Evolutionary conservation across 2,888 invertebrate genomes (phyloP).

Genomic region (Protophormia terraenovae): DNA sequence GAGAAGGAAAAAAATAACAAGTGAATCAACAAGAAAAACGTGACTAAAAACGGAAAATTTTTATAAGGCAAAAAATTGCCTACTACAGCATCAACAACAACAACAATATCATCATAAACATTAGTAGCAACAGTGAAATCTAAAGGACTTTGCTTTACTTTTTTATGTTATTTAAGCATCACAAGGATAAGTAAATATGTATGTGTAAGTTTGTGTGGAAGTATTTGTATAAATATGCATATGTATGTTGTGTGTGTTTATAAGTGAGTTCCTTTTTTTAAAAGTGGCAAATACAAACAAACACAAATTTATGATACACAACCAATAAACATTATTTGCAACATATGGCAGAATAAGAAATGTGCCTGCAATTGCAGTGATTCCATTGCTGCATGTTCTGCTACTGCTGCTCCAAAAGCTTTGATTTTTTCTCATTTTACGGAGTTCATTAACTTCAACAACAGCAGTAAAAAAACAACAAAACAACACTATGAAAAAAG

Average conservation of each 20-base stretch:
- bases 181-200: slow-evolving; percentile 60
- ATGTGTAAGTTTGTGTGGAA: background rate
- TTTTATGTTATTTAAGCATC: slow-evolving; percentile 42
- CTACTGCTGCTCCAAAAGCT: slow-evolving; percentile 23
- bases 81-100: slow-evolving; percentile 1
- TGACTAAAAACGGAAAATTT: slow-evolving; percentile 60
- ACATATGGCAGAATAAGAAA: slow-evolving; percentile 58
- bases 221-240: background rate
- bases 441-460: slow-evolving; percentile 62
- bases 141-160: slow-evolving; percentile 36
- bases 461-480: slow-evolving; percentile 40
- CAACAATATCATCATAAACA: slow-evolving; percentile 30
- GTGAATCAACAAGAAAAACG: slow-evolving; percentile 71
- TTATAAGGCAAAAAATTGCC: slow-evolving; percentile 56
- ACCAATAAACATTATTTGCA: slow-evolving; percentile 60
- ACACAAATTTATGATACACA: slow-evolving; percentile 51
- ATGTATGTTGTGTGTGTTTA: background rate
- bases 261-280: slow-evolving; percentile 49
- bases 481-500: background rate
- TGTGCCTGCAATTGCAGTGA: slow-evolving; percentile 37
- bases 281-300: slow-evolving; percentile 54
- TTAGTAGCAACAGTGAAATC: slow-evolving; percentile 61
- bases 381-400: no score
- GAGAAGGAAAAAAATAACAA: slow-evolving; percentile 48
- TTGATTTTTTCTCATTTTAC: slow-evolving; percentile 15